A percentile compares a stretch with the other conserved stretches of the same genome.
phyloP scores from a whole-genome alignment of 2,797 vertebrate species.

The Enteromius afrohamiltoni region DNA sequence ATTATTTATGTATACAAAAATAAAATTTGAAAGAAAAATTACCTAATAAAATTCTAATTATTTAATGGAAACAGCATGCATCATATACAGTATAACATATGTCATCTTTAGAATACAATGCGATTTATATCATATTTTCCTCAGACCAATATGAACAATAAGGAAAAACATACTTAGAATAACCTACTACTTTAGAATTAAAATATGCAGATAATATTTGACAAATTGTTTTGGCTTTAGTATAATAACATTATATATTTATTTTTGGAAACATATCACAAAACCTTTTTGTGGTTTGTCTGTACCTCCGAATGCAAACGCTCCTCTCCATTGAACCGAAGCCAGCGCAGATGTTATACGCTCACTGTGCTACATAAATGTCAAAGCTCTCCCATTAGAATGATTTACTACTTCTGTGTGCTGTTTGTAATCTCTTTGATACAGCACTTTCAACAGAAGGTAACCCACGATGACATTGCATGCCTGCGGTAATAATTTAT shows the following conservation, averaged over 20 bases:
- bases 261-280: constrained; percentile 66
- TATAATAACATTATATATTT: background rate
- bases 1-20: background rate
- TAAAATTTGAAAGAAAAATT: background rate
- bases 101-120: background rate
- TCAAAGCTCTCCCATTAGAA: constrained; percentile 60
- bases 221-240: background rate
- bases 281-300: constrained; percentile 56
- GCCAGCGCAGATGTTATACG: constrained; percentile 48
- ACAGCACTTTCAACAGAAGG: constrained; percentile 48
- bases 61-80: background rate
- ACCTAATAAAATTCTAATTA: background rate
- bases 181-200: background rate
- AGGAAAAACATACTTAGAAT: background rate
- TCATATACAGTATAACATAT: background rate
- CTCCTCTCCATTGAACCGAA: constrained; percentile 24
- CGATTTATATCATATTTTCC: background rate
- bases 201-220: background rate
- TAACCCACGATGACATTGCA: constrained; percentile 45
- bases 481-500: constrained; percentile 13
- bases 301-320: constrained; percentile 25
- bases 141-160: background rate
- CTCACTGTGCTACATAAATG: constrained; percentile 68
- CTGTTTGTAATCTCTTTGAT: constrained; percentile 51
- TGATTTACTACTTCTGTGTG: constrained; percentile 31